phyloP scores from a whole-genome alignment of 2,797 vertebrate species.

The Kryptopterus vitreolus region DNA sequence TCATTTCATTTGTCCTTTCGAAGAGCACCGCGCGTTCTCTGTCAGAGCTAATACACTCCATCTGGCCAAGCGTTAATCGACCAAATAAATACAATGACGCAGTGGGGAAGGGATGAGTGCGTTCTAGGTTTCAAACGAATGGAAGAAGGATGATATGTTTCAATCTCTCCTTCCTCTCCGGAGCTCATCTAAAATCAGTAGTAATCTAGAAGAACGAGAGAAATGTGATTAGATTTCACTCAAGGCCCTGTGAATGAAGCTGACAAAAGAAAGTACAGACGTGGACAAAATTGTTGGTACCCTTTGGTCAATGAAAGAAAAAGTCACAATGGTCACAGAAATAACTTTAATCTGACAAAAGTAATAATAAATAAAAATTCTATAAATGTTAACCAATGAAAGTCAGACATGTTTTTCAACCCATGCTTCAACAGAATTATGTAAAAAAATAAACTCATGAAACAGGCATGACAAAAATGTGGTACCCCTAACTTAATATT shows the following conservation, averaged over 20 bases:
- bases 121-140: slow-evolving; percentile 11
- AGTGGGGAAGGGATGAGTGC: slow-evolving; percentile 1
- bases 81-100: slow-evolving; percentile 17
- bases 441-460: too few species aligned
- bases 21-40: slow-evolving; percentile 13
- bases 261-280: neutral
- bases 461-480: too few species aligned
- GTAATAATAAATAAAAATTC: too few species aligned
- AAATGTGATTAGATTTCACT: neutral
- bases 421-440: too few species aligned
- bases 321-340: too few species aligned
- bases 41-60: slow-evolving; percentile 34
- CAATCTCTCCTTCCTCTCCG: neutral
- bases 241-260: neutral
- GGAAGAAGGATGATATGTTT: neutral
- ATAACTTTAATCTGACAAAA: too few species aligned
- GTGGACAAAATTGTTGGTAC: too few species aligned
- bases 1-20: slow-evolving; percentile 33
- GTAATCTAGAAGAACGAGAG: neutral
- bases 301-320: too few species aligned
- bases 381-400: too few species aligned
- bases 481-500: too few species aligned
- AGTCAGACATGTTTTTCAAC: too few species aligned
- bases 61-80: slow-evolving; percentile 36
- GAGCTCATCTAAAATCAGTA: neutral